Evolutionary conservation across 2,888 invertebrate genomes (phyloP).

Genomic region (Teinopalpus imperialis): DNA sequence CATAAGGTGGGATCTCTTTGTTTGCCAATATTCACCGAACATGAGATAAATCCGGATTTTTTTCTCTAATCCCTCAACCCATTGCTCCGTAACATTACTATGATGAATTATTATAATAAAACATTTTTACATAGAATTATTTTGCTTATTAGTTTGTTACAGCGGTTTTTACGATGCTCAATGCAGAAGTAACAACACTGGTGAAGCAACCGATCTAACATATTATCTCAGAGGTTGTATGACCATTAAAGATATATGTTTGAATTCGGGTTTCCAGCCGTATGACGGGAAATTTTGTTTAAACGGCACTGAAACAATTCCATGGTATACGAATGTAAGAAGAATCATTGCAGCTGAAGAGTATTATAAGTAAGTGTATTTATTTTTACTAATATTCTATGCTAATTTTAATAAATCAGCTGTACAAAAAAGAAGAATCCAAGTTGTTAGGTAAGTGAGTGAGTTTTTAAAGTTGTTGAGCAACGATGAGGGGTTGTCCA

Average conservation of each 20-base stretch:
- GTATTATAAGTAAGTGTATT: constrained; percentile 83
- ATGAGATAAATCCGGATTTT: too few relatives aligned
- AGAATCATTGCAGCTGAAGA: constrained; percentile 84
- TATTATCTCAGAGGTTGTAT: constrained; percentile 79
- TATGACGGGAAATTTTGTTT: constrained; percentile 72
- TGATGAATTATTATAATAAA: too few relatives aligned
- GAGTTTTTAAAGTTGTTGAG: too few relatives aligned
- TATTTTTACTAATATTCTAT: too few relatives aligned
- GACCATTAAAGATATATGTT: constrained; percentile 75
- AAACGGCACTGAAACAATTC: constrained; percentile 49
- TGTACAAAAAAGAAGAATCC: too few relatives aligned
- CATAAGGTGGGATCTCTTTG: too few relatives aligned
- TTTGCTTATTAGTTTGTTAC: constrained; percentile 79
- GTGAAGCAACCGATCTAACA: constrained; percentile 57
- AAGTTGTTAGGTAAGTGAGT: too few relatives aligned
- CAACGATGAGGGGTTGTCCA: too few relatives aligned
- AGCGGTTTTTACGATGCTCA: constrained; percentile 82
- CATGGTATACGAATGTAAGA: constrained; percentile 77
- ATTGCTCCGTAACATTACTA: too few relatives aligned
- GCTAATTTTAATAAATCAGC: too few relatives aligned
- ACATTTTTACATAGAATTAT: neutral
- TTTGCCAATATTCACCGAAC: too few relatives aligned
- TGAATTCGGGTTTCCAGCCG: constrained; percentile 51
- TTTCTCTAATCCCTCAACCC: too few relatives aligned
- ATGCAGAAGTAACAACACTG: constrained; percentile 69